Percentiles rank a stretch among this genome's conserved stretches.
Conservation (phyloP, 2,113 vertebrate species). For the Xenopus borealis region DNA sequence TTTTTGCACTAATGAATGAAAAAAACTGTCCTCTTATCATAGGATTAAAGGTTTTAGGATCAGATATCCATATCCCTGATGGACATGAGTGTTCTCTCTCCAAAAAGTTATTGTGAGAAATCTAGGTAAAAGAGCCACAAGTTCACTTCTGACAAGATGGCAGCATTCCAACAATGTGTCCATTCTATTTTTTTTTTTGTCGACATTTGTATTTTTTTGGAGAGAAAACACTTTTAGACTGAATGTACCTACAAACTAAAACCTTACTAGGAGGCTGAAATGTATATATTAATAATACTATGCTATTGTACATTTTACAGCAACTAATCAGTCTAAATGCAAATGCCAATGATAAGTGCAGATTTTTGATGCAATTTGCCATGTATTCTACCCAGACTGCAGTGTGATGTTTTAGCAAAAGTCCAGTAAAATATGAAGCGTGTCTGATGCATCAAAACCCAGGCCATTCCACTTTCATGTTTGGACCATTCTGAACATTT, state of each 20-base stretch:
- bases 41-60: slow-evolving; percentile 36
- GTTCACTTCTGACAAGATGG: slow-evolving; percentile 48
- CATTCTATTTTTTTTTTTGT: slow-evolving; percentile 52
- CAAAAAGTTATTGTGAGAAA: slow-evolving; percentile 60
- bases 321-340: too few species aligned
- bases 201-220: slow-evolving; percentile 47
- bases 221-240: slow-evolving; percentile 60
- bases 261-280: too few species aligned
- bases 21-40: slow-evolving; percentile 10
- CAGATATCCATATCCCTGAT: slow-evolving; percentile 49
- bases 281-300: too few species aligned
- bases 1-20: slow-evolving; percentile 2
- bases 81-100: slow-evolving; percentile 57
- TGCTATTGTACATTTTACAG: too few species aligned
- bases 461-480: too few species aligned
- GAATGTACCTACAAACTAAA: slow-evolving; percentile 62
- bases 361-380: too few species aligned
- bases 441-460: too few species aligned
- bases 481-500: too few species aligned
- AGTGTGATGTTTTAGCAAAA: too few species aligned
- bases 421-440: too few species aligned
- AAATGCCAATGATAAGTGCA: too few species aligned
- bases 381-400: too few species aligned
- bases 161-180: slow-evolving; percentile 59
- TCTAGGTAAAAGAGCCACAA: slow-evolving; percentile 55